These are phyloP conservation scores for Heteromormyrus szaboi DNA, from an alignment of 2,797 vertebrate genomes.

Conservation along the genomic window DNA sequence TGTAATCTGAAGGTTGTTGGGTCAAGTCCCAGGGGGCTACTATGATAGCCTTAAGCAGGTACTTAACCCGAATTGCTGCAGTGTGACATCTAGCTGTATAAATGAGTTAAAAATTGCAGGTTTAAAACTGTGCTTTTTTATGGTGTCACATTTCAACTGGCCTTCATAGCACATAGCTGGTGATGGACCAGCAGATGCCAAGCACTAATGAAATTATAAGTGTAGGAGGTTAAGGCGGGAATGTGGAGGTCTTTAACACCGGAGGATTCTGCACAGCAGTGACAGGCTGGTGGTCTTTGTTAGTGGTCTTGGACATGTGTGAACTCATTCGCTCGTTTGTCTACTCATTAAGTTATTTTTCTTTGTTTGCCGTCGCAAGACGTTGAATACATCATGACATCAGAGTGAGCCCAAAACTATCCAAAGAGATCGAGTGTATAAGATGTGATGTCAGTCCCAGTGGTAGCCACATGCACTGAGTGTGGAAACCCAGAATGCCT, in stretches of 20 bases:
- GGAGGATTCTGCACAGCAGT: not conserved
- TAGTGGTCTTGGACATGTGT: not conserved
- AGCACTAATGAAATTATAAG: not conserved
- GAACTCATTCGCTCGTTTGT: not conserved
- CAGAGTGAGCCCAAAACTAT: not conserved
- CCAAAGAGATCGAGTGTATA: not conserved
- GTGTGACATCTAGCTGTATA: not conserved
- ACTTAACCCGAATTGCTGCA: not conserved
- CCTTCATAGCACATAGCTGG: not conserved
- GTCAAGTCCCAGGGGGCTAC: not conserved
- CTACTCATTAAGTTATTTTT: not conserved
- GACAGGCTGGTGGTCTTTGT: not conserved
- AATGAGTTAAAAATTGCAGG: not conserved
- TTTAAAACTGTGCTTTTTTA: not conserved
- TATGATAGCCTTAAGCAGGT: not conserved
- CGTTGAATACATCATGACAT: not conserved
- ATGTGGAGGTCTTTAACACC: not conserved
- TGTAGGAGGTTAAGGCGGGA: not conserved
- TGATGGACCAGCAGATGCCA: not conserved
- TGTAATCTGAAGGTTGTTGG: not conserved
- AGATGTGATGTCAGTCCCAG: not conserved
- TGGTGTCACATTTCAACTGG: not conserved
- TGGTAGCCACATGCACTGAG: not conserved
- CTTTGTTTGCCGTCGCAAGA: not conserved
- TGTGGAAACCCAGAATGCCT: not conserved